Evolutionary conservation across 2,888 invertebrate species (phyloP).

Genomic region (Cryptophagus acutangulus): DNA sequence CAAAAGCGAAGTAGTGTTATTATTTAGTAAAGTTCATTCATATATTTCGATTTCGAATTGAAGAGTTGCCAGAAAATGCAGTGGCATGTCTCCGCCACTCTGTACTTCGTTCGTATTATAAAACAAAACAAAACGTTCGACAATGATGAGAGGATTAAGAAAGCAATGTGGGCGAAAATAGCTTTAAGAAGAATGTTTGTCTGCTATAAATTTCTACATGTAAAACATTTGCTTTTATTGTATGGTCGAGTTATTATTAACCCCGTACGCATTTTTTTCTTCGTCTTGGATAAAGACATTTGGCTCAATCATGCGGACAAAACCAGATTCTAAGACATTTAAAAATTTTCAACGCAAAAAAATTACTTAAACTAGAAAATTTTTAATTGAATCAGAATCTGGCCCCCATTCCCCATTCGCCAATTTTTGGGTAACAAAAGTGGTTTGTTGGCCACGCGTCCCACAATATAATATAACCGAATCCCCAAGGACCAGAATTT

Average conservation of each 20-base stretch:
- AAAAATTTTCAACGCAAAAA: too few species aligned
- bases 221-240: not conserved
- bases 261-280: too few species aligned
- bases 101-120: too few species aligned
- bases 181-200: conserved; percentile 24
- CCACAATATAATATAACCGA: too few species aligned
- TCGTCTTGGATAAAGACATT: too few species aligned
- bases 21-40: conserved; percentile 37
- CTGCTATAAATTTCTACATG: conserved; percentile 14
- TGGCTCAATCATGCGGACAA: too few species aligned
- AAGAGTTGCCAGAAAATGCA: conserved; percentile 36
- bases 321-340: too few species aligned
- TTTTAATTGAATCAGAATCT: too few species aligned
- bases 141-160: conserved; percentile 33
- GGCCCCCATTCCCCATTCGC: too few species aligned
- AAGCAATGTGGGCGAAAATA: conserved; percentile 31
- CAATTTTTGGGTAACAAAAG: too few species aligned
- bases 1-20: not conserved
- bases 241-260: not conserved
- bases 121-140: conserved; percentile 26
- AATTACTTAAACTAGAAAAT: too few species aligned
- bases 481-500: not conserved
- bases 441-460: not conserved
- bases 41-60: conserved; percentile 35
- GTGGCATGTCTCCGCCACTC: too few species aligned